Evolutionary conservation across 2,888 invertebrate species (phyloP).

Genomic region (Melikaiella ostensackeni): DNA sequence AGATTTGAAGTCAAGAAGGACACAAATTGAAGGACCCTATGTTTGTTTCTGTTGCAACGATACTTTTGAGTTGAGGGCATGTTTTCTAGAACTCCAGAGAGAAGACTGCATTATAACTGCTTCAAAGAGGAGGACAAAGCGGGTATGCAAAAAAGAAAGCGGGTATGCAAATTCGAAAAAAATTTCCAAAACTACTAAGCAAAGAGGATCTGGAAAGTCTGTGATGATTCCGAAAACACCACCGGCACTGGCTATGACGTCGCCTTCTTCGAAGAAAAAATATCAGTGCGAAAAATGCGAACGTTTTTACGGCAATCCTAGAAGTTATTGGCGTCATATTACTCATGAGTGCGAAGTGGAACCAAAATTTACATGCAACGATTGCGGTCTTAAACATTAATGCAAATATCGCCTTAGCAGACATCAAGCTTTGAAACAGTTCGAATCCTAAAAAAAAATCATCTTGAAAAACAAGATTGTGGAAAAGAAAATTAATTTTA

Average conservation of each 20-base stretch:
- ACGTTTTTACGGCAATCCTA: background rate
- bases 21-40: background rate
- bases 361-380: background rate
- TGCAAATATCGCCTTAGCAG: conserved; percentile 8
- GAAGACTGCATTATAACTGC: background rate
- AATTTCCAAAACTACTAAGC: background rate
- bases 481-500: too few species aligned
- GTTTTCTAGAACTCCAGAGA: conserved; percentile 6
- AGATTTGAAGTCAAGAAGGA: background rate
- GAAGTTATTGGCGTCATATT: background rate
- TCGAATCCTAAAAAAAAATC: background rate
- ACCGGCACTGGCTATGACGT: background rate
- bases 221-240: background rate
- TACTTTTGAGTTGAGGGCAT: background rate
- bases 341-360: background rate
- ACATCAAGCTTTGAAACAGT: background rate
- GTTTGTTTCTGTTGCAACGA: background rate
- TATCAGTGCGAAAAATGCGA: conserved; percentile 1
- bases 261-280: background rate
- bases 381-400: background rate
- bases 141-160: too few species aligned
- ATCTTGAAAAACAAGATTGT: too few species aligned
- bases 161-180: too few species aligned
- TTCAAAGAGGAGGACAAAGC: background rate
- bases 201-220: background rate